Evolutionary conservation across 2,888 invertebrate species (phyloP).

Genomic region (Meganola albula): DNA sequence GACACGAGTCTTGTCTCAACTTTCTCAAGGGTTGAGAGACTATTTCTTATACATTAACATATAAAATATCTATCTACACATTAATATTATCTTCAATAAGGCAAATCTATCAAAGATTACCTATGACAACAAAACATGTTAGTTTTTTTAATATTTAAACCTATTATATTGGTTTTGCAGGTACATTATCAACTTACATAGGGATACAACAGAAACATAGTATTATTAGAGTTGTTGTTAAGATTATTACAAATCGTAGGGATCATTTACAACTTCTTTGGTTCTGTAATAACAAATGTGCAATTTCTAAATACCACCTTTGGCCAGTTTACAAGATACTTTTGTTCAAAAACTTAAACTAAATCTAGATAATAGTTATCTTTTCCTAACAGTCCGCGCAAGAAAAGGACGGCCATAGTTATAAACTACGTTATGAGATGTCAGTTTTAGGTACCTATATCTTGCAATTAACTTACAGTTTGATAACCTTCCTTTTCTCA

Average conservation of each 20-base stretch:
- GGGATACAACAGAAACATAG: conserved; percentile 26
- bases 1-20: too few species aligned
- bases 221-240: too few species aligned
- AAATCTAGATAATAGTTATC: too few species aligned
- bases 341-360: too few species aligned
- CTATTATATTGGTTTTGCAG: conserved; percentile 38
- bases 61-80: conserved; percentile 4
- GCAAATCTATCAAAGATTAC: conserved; percentile 10
- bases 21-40: conserved; percentile 5
- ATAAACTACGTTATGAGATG: too few species aligned
- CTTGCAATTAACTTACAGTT: too few species aligned
- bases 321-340: too few species aligned
- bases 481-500: too few species aligned
- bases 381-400: too few species aligned
- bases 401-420: too few species aligned
- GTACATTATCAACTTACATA: conserved; percentile 41
- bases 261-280: conserved; percentile 31
- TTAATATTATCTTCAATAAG: conserved; percentile 7
- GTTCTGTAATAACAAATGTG: conserved; percentile 24
- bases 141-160: conserved; percentile 15
- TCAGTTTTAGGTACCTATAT: too few species aligned
- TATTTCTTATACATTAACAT: conserved; percentile 8
- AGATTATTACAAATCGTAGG: conserved; percentile 25
- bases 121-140: not conserved
- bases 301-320: too few species aligned